Evolutionary conservation across 2,888 invertebrate genomes (phyloP).

Genomic region (Drosophila lacicola): DNA sequence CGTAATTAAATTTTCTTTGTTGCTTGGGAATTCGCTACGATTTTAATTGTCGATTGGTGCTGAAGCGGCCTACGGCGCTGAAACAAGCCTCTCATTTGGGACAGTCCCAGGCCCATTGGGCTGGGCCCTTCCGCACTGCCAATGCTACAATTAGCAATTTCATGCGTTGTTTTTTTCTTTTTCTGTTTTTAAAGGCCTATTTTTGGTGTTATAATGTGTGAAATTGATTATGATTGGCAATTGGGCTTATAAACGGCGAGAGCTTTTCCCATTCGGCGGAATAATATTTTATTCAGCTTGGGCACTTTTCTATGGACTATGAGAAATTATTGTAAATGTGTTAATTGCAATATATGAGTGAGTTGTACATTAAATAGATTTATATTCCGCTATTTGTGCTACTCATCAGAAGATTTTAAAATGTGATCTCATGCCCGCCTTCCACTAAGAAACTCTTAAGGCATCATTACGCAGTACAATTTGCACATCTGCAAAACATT

Average conservation of each 20-base stretch:
- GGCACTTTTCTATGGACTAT: conserved; percentile 16
- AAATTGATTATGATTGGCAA: conserved; percentile 75
- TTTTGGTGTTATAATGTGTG: conserved; percentile 67
- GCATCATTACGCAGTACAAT: conserved; percentile 37
- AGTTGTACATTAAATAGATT: conserved; percentile 6
- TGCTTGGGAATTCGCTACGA: conserved; percentile 76
- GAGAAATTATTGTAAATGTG: conserved; percentile 37
- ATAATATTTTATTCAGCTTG: conserved; percentile 5
- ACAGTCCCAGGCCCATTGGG: conserved; percentile 32
- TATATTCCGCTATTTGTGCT: conserved; percentile 1
- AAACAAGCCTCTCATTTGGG: conserved; percentile 31
- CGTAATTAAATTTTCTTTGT: conserved; percentile 79
- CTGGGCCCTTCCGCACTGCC: conserved; percentile 66
- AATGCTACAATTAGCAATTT: conserved; percentile 74
- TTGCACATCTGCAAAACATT: conserved; percentile 42
- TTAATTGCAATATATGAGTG: conserved; percentile 14
- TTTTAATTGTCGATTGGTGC: conserved; percentile 68
- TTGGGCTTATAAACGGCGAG: conserved; percentile 60
- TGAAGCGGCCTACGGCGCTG: conserved; percentile 60
- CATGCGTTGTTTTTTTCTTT: conserved; percentile 62
- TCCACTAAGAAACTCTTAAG: conserved; percentile 11
- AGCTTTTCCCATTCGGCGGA: conserved; percentile 46
- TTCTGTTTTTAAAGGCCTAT: conserved; percentile 21
- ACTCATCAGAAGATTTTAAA: conserved; percentile 9
- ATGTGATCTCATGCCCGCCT: conserved; percentile 11